Base-by-base conservation (phyloP, 2,797 vertebrate genomes). In the Molothrus aeneus region DNA sequence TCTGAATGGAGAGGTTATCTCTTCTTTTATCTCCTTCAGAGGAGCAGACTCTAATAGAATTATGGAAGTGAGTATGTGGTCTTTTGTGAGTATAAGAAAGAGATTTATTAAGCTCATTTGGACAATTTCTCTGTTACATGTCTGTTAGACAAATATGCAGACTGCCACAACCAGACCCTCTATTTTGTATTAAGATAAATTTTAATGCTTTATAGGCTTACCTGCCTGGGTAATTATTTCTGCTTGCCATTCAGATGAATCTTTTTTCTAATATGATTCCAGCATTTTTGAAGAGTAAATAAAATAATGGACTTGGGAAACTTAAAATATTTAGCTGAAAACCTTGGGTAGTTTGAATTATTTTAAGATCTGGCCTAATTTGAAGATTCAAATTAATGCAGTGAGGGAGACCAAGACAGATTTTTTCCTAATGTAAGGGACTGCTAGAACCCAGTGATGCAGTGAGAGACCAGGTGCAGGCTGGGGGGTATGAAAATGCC, bases 21-120 rank as follows among this genome's bases (percentile, higher is more conserved):
- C 74, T 81, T 91, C 82, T 86, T 91, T 92, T 81, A 97, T 96
- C 91, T 96, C 63, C 25, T 95, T 83, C 88, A 56, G 89, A 95
- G 80, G n/a, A 95, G 63, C 32, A 86, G 87, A 73, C 70, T 86
- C n/a, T 92, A 96, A 97, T 88, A 93, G 83, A 96, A 96, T 94
- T 92, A 94, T 88, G 85, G 80, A 93, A 96, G 86, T 88, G 80
- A 93, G 69, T 78, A 96, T 70, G 53, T 90, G 91, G 87, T 93
- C 95, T 96, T 95, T 94, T 95, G 92, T 95, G 92, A 86, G 80
- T 93, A 81, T 92, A 90, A 88, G 90, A 96, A 91, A 93, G 64
- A 90, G 86, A 92, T 90, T 96, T 95, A 94, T 96, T 92, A 90
- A 93, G 53, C 92, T 91, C 85, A 91, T 94, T 95, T 95, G 83